phyloP scores from a whole-genome alignment of 2,113 vertebrate genomes.

The Mionectes macconnelli region DNA sequence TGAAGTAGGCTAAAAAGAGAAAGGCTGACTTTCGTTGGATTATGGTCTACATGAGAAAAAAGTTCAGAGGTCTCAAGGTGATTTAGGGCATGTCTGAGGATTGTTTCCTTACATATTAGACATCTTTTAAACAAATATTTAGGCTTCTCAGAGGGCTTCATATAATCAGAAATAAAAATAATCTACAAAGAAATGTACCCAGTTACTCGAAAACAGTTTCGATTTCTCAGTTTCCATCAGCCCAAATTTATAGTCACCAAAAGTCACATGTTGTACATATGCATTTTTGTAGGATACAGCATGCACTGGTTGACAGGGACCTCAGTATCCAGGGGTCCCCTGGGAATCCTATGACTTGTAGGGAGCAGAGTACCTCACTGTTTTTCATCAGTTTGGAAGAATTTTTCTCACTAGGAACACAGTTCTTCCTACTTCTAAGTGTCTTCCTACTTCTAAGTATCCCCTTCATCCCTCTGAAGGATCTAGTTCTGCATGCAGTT shows the following conservation, averaged over 20 bases:
- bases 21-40: background rate
- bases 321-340: background rate
- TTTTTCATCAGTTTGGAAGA: background rate
- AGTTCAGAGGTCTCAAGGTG: background rate
- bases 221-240: background rate
- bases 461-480: background rate
- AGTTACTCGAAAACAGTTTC: background rate
- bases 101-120: background rate
- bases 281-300: background rate
- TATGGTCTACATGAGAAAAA: background rate
- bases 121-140: background rate
- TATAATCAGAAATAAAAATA: background rate
- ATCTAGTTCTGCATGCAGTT: no score
- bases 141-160: background rate
- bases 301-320: background rate
- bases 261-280: background rate
- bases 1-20: background rate
- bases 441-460: background rate
- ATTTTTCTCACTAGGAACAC: background rate
- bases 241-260: background rate
- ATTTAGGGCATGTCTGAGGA: background rate
- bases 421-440: no score
- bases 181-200: background rate
- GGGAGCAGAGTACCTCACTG: background rate
- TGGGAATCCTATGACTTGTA: background rate